Evolutionary conservation across 2,113 vertebrate species (phyloP).

Genomic region (Pseudolaguvia tuberculata): DNA sequence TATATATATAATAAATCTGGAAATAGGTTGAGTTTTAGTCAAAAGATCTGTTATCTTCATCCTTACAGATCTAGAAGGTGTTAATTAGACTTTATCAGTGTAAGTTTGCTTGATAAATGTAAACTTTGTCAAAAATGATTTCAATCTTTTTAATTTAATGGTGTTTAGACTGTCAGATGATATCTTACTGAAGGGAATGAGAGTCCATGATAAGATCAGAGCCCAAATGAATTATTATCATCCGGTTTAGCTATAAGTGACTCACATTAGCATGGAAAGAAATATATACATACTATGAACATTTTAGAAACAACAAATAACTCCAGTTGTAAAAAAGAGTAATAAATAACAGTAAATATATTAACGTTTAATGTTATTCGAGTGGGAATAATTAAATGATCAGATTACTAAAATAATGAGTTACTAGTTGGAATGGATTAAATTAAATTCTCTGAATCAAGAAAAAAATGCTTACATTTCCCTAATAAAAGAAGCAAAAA

Average conservation of each 20-base stretch:
- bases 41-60: constrained; percentile 50
- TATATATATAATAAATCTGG: constrained; percentile 83
- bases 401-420: too few relatives aligned
- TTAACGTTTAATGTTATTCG: too few relatives aligned
- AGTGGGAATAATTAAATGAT: too few relatives aligned
- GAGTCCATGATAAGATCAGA: constrained; percentile 39
- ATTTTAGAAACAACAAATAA: too few relatives aligned
- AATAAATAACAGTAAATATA: too few relatives aligned
- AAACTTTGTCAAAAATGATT: constrained; percentile 33
- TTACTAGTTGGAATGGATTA: too few relatives aligned
- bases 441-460: too few relatives aligned
- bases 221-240: constrained; percentile 42
- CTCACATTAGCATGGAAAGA: constrained; percentile 38
- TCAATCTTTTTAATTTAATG: constrained; percentile 38
- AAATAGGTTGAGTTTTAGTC: constrained; percentile 59
- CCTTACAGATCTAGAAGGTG: constrained; percentile 50
- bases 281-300: constrained; percentile 48
- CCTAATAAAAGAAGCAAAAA: too few relatives aligned
- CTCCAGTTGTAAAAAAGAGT: too few relatives aligned
- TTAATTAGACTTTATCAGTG: constrained; percentile 32
- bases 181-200: constrained; percentile 25
- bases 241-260: constrained; percentile 12
- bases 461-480: too few relatives aligned
- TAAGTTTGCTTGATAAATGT: constrained; percentile 18
- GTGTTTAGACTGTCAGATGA: constrained; percentile 26